These are phyloP conservation scores for Ctenicera cuprea DNA, from an alignment of 2,888 invertebrate genomes.

Conservation along the genomic window DNA sequence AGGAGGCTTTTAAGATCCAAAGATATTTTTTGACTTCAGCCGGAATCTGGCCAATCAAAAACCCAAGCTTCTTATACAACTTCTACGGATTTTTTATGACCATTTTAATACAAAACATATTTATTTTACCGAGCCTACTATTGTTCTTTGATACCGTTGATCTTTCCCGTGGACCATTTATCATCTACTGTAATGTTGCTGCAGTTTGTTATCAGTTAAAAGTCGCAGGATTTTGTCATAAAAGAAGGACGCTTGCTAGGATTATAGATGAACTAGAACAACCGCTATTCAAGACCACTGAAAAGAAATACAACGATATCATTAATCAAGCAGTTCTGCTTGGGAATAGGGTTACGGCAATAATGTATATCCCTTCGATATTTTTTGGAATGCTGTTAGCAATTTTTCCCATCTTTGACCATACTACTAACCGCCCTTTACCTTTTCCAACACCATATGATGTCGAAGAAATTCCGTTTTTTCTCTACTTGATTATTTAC, in stretches of 20 bases:
- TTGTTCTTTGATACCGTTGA: background rate
- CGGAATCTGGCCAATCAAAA: slow-evolving; percentile 14
- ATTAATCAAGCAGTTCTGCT: background rate
- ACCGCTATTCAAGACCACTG: background rate
- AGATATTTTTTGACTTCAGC: background rate
- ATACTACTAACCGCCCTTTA: background rate
- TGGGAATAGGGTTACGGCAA: background rate
- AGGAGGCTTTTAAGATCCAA: background rate
- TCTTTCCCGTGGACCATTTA: slow-evolving; percentile 11
- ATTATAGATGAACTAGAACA: slow-evolving; percentile 8
- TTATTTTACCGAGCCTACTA: slow-evolving; percentile 10
- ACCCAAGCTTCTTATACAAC: background rate
- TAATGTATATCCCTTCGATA: slow-evolving; percentile 18
- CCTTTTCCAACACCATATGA: slow-evolving; percentile 1
- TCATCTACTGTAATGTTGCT: slow-evolving; percentile 12
- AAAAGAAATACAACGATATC: background rate
- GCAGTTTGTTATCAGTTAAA: slow-evolving; percentile 17
- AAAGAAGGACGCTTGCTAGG: background rate
- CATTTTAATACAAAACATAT: slow-evolving; percentile 13
- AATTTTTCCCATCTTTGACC: slow-evolving; percentile 1
- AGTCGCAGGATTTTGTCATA: slow-evolving; percentile 5
- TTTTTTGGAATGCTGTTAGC: background rate
- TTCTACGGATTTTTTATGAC: slow-evolving; percentile 4
- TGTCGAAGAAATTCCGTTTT: background rate
- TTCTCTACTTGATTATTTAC: background rate